phyloP scores from a whole-genome alignment of 2,113 vertebrate species.

The Dryoscopus gambensis region DNA sequence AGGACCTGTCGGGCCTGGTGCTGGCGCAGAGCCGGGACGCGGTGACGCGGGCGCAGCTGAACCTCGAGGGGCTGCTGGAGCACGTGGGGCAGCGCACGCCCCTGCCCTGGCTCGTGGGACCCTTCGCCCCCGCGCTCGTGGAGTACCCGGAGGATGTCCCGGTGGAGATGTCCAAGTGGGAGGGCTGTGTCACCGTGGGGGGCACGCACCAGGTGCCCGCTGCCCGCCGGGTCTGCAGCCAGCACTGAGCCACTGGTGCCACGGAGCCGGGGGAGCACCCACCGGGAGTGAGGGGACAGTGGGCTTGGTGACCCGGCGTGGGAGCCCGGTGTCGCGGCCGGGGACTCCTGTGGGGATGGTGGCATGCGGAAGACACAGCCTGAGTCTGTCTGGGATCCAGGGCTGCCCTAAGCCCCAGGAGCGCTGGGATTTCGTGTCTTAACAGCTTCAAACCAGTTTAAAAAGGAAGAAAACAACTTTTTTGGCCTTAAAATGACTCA shows the following conservation, averaged over 20 bases:
- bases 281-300: accelerated
- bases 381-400: background rate
- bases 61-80: constrained; percentile 83
- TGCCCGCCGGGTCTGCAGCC: background rate
- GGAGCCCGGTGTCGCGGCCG: accelerated
- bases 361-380: accelerated
- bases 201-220: accelerated
- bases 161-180: constrained; percentile 24
- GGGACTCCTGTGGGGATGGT: background rate
- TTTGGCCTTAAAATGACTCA: background rate
- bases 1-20: constrained; percentile 74
- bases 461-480: background rate
- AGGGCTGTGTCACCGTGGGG: background rate
- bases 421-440: accelerated
- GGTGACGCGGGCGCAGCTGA: constrained; percentile 73
- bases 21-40: constrained; percentile 76
- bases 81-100: constrained; percentile 77
- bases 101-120: constrained; percentile 78
- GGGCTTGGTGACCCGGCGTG: accelerated
- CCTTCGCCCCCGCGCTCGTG: constrained; percentile 66
- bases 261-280: accelerated
- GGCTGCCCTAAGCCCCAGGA: background rate
- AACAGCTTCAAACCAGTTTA: background rate
- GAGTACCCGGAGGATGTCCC: background rate
- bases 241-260: background rate